phyloP scores from a whole-genome alignment of 2,888 invertebrate genomes.

The Atherix ibis region DNA sequence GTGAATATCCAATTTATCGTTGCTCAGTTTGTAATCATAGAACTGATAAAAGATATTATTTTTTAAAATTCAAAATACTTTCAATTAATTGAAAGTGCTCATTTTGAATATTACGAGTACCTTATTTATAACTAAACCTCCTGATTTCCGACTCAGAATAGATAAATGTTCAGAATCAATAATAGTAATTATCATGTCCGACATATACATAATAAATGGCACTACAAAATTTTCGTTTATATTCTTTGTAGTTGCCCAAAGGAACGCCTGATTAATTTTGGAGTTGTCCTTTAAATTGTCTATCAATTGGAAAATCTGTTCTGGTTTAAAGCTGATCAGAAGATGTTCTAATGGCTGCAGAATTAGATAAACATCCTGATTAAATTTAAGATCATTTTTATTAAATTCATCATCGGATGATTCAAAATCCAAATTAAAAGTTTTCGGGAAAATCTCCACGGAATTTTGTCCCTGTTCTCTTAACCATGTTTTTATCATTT shows the following conservation, averaged over 20 bases:
- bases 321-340: conserved; percentile 18
- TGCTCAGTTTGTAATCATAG: conserved; percentile 20
- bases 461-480: conserved; percentile 22
- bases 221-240: conserved; percentile 20
- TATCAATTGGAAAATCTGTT: conserved; percentile 21
- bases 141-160: conserved; percentile 21
- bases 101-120: too few species aligned
- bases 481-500: conserved; percentile 21
- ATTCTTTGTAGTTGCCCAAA: conserved; percentile 24
- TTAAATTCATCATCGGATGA: background rate
- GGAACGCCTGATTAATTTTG: conserved; percentile 21
- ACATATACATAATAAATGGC: conserved; percentile 26
- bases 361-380: conserved; percentile 15
- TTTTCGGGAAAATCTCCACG: background rate
- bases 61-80: background rate
- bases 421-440: background rate
- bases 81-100: conserved; percentile 1
- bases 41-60: conserved; percentile 11
- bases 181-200: conserved; percentile 23
- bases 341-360: conserved; percentile 25
- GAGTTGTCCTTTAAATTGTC: conserved; percentile 19
- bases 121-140: conserved; percentile 23
- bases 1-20: conserved; percentile 19
- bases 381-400: background rate
- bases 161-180: conserved; percentile 18